Evolutionary conservation across 2,797 vertebrate genomes (phyloP), one percentile per base, ranked within the genome.

Genomic region (Neopelma chrysocephalum): DNA sequence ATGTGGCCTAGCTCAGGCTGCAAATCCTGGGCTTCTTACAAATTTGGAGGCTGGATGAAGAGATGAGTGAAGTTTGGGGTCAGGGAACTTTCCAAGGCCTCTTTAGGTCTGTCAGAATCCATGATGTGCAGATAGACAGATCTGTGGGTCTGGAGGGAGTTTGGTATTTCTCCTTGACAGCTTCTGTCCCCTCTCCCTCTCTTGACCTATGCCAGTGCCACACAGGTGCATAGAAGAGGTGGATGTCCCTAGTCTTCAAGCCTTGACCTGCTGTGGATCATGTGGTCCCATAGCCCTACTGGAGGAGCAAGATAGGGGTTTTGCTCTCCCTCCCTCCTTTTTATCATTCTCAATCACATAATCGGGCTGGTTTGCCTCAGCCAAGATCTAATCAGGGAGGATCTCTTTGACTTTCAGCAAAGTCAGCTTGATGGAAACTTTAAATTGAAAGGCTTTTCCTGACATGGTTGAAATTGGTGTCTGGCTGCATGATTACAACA

Each of bases 321-420:
- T 95, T 1, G 0, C 72, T 90, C 77, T 79, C 21, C 20, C 29
- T 78, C 65, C 80, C 70, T 92, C 65, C 60, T 93, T 92, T 89
- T 90, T 90, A 77, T 92, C 36, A 2, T 65, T 87, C 87, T 93
- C 78, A 43, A 58, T 69, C 95, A 80, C 57, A 76, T 89, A 87
- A 87, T 87, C 5, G 4, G 73, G 25, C 61, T 93, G 48, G 71
- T 96, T 96, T 93, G 50, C 69, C 58, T 97, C 83, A 95, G 86
- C 83, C 61, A 43, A 95, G 94, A 95, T 97, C 65, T 97, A 94
- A 97, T 97, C 94, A 91, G 86, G 62, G 93, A 84, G 82, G 85
- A 95, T 96, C 78, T 89, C 25, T 93, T 62, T 97, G 96, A 96
- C 93, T 97, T 97, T 94, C 61, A 95, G 91, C 86, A 96, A 97